Evolutionary conservation across 2,113 vertebrate genomes (phyloP).

Genomic region (Puffinus mauretanicus): DNA sequence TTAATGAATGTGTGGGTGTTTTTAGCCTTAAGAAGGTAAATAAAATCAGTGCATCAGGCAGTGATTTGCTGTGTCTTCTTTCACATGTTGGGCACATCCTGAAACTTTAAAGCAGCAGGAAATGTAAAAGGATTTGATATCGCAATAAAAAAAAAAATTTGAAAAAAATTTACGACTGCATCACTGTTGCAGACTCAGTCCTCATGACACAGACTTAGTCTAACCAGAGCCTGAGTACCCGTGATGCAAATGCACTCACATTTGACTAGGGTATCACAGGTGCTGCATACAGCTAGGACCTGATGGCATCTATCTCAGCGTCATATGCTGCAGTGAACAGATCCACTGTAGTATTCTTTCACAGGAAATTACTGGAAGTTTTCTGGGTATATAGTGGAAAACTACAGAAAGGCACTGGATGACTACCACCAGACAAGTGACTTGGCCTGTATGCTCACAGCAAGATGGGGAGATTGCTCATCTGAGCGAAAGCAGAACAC

Average conservation of each 20-base stretch:
- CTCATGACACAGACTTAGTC: rapidly evolving
- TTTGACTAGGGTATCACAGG: rapidly evolving
- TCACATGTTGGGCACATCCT: background rate
- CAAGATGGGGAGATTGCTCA: background rate
- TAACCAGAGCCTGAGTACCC: background rate
- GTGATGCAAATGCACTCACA: background rate
- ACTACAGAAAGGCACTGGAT: background rate
- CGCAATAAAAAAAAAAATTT: background rate
- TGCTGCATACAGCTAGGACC: background rate
- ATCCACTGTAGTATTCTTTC: too few species aligned
- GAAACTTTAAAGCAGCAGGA: background rate
- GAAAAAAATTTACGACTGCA: background rate
- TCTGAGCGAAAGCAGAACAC: background rate
- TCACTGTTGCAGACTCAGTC: background rate
- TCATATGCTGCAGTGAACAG: rapidly evolving
- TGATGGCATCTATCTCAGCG: background rate
- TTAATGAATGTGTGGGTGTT: background rate
- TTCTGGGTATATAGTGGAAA: background rate
- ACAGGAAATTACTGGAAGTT: background rate
- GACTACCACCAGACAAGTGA: background rate
- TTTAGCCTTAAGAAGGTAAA: background rate
- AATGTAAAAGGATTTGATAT: background rate
- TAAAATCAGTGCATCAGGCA: background rate
- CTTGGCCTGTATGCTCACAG: background rate
- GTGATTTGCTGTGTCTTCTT: background rate